Evolutionary conservation across 2,797 vertebrate species (phyloP).

Genomic region (Trichosurus vulpecula): DNA sequence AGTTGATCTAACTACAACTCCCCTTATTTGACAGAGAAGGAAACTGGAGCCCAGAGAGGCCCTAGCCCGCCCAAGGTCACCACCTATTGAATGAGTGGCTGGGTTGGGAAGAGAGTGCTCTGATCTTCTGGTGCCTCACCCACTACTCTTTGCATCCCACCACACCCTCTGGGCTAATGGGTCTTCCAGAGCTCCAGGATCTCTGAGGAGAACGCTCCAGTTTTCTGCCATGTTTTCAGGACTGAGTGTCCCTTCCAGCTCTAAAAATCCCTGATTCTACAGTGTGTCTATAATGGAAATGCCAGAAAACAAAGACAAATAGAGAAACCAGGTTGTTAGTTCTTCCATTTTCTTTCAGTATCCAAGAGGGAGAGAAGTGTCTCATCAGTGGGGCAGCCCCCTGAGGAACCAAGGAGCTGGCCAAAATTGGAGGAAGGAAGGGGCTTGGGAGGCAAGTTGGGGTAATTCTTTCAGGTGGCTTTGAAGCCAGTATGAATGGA

Average conservation of each 20-base stretch:
- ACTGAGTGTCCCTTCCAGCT: constrained; percentile 10
- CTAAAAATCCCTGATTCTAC: background rate
- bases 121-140: constrained; percentile 14
- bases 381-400: constrained; percentile 7
- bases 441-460: background rate
- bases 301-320: background rate
- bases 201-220: constrained; percentile 3
- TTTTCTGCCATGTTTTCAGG: constrained; percentile 48
- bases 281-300: background rate
- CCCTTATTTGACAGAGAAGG: background rate
- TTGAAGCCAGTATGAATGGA: background rate
- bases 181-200: constrained; percentile 17
- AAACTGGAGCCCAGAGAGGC: background rate
- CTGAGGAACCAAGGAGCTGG: background rate
- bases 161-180: background rate
- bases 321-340: background rate
- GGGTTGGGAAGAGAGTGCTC: background rate
- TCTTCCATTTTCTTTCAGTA: constrained; percentile 44
- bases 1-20: background rate
- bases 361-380: constrained; percentile 14
- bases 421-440: background rate
- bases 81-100: background rate
- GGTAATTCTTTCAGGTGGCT: background rate
- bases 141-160: background rate
- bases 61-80: background rate